Evolutionary conservation across 1,140 invertebrate genomes (phyloP), one percentile per base, ranked within the genome.

Genomic region (Lordiphosa mommai): DNA sequence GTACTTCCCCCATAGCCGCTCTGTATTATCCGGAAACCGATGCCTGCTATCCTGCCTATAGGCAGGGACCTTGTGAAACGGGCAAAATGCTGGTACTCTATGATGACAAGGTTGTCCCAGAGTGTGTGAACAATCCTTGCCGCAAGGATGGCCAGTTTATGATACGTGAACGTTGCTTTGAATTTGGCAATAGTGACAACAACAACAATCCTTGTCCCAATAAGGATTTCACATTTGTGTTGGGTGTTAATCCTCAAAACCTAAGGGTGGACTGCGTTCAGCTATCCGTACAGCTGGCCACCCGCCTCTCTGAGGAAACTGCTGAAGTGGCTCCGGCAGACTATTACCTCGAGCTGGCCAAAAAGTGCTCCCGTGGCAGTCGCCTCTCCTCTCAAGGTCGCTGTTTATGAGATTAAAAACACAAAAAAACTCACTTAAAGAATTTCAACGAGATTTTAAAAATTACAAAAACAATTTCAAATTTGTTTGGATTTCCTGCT

Each of bases 111-210:
- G 85, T 90, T 0, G 88, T 91, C 16, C 92, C 93, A 0, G 88
- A 89, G 43, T 94, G 93, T 67, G 86, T 87, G 1, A 56, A 51
- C 3, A 94, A 94, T 89, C 90, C 91, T 0, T 94, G 93, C 64
- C 51, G 61, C 0, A 90, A 92, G 6, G 86, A 88, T 50, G 89
- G 89, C 0, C 56, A 80, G 8, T 92, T 93, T 0, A 43, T 59
- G 9, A 92, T 90, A 40, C 89, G 91, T 8, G 88, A 82, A 0
- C 76, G 64, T 6, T 94, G 93, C 60, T 90, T 91, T 49, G 17
- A 60, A 33, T 70, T 93, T 2, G 89, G 89, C 12, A 72, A 84
- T 3, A 61, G 7, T 10, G 64, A 65, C 4, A 4, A 55, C 6
- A 50, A 20, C 1, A 13, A 38, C n/a, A 84, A 84, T 33, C 77